These are phyloP conservation scores for Gambusia yucatana DNA, from an alignment of 2,797 vertebrate species.

Conservation along the genomic window DNA sequence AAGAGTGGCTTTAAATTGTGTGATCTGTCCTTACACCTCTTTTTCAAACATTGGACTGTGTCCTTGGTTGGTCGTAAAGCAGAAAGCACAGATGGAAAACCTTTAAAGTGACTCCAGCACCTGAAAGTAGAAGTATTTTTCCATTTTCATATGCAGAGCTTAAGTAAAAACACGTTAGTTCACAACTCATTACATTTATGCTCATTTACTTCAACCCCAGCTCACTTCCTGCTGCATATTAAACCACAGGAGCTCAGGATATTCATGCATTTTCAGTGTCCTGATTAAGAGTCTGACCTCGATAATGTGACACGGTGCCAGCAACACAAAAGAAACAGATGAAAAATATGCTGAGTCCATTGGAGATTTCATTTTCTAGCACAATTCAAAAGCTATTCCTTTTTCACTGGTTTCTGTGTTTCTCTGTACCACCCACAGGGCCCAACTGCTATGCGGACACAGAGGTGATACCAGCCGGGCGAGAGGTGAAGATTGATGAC, in stretches of 20 bases:
- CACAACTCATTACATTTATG: not conserved
- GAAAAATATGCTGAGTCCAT: slow-evolving; percentile 19
- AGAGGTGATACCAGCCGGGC: slow-evolving; percentile 93
- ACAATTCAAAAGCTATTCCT: slow-evolving; percentile 1
- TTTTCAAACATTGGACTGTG: slow-evolving; percentile 14
- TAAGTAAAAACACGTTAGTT: slow-evolving; percentile 2
- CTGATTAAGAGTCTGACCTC: slow-evolving; percentile 24
- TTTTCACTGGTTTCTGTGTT: slow-evolving; percentile 14
- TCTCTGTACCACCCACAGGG: slow-evolving; percentile 76
- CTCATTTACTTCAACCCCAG: slow-evolving; percentile 19
- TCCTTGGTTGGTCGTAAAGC: slow-evolving; percentile 29
- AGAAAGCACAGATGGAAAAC: slow-evolving; percentile 14
- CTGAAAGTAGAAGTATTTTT: not conserved
- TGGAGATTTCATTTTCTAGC: slow-evolving; percentile 30
- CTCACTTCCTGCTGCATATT: not conserved
- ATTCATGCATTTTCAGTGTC: slow-evolving; percentile 9
- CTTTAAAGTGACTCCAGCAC: not conserved
- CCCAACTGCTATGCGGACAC: slow-evolving; percentile 98
- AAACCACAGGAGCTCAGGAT: slow-evolving; percentile 20
- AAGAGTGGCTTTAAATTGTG: slow-evolving; percentile 39
- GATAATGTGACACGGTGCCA: slow-evolving; percentile 10
- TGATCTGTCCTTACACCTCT: slow-evolving; percentile 5
- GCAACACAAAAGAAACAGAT: slow-evolving; percentile 13
- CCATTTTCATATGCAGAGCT: slow-evolving; percentile 4
- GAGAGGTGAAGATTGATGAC: slow-evolving; percentile 96